Base-by-base conservation (phyloP, 1,140 invertebrate species). In the Trichonephila inaurata region DNA sequence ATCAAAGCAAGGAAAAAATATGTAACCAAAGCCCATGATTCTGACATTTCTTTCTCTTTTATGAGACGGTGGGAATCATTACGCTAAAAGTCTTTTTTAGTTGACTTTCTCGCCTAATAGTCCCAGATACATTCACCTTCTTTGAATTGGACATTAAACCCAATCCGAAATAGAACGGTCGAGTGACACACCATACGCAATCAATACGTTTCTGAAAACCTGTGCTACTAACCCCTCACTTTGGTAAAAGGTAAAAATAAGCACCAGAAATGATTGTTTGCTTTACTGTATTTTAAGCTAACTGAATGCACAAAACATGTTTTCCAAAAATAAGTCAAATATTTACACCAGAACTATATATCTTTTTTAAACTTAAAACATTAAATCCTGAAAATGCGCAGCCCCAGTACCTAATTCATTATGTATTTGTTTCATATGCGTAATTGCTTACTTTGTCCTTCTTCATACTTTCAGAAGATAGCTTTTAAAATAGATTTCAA, bases 121-220 rank as follows among this genome's bases (percentile, higher is more conserved):
- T 77, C 44, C 51, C 58, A 61, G 83, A 85, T 60, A 85, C 86
- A 88, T 88, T 88, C 86, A 88, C 86, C 61, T 88, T 19, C 64
- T 88, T 88, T 40, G 61, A 88, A 64, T 64, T 88, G 33, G 18
- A 40, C 24, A 88, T 40, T 60, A 66, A 66, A 88, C 86, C 28
- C 24, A 60, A 72, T 66, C 28, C 82, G 62, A 92, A 92, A 92
- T 92, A 85, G 90, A 85, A 28, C 77, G 40, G 28, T 85, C 77
- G 18, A 85, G 24, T 72, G 91, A 87, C 83, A 64, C n/a, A 64
- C n/a, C 82, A 33, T 62, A 40, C 21, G 28, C 21, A 87, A 92
- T 92, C 91, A 81, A 92, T 92, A 87, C 28, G 16, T 92, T 92
- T 62, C 72, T 28, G n/a, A 83, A 92, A 92, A 89, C 1, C 62